Percentiles rank a stretch among this genome's conserved stretches.
Evolutionary conservation across 2,888 invertebrate genomes (phyloP).

Genomic region (Eupithecia vulgata): DNA sequence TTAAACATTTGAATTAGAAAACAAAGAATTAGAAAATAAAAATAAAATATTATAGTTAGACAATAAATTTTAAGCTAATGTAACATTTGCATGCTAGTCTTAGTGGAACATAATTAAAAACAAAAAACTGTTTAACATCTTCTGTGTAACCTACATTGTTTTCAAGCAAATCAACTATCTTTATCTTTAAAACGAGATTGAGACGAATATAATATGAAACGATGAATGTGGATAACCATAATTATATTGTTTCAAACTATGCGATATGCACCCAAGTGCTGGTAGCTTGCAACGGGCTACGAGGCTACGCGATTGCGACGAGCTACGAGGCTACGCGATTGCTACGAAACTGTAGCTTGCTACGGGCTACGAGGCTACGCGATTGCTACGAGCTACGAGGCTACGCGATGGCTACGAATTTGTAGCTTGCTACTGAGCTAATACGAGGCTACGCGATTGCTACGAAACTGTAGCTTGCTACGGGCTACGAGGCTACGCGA

Average conservation of each 20-base stretch:
- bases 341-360: not conserved
- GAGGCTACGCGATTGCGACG: not conserved
- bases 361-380: not conserved
- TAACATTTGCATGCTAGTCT: too few relatives aligned
- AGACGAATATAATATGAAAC: too few relatives aligned
- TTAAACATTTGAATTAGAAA: not conserved
- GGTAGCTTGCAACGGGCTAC: not conserved
- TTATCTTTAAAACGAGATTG: not conserved
- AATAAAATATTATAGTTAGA: too few relatives aligned
- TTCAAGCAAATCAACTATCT: too few relatives aligned
- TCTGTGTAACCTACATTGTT: too few relatives aligned
- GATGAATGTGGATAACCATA: not conserved
- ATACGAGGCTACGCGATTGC: not conserved
- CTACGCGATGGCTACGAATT: not conserved
- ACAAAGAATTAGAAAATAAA: too few relatives aligned
- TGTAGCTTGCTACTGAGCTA: not conserved
- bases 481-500: not conserved
- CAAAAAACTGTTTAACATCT: too few relatives aligned
- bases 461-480: not conserved
- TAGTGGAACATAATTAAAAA: too few relatives aligned
- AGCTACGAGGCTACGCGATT: not conserved
- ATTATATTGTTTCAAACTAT: not conserved
- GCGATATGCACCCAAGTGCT: not conserved
- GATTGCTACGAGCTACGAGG: not conserved
- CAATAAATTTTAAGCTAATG: too few relatives aligned